Base-by-base conservation (phyloP, 2,113 vertebrate species). In the Sapajus apella region DNA sequence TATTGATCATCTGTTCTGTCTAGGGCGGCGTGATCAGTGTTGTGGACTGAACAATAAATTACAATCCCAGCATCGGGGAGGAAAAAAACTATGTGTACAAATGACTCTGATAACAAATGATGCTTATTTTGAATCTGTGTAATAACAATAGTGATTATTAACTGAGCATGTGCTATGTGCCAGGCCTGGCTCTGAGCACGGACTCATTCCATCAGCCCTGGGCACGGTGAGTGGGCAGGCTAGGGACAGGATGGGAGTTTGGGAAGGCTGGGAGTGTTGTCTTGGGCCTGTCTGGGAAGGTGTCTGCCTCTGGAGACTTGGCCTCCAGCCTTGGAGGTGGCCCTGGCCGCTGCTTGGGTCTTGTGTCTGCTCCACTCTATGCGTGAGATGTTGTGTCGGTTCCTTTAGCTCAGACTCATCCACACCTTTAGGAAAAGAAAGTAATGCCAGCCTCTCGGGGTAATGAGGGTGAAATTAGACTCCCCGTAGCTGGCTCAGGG, bases 141-240 rank as follows among this genome's bases (percentile, higher is more conserved):
- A 20, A 25, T 37, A 5, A 40, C 45, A 12, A 6, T 14, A 27
- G 72, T 55, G 12, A 52, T 3, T 1, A 3, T 27, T 68, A 52
- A 25, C 56, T 6, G 82, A 84, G 68, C 21, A 10, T 37, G 8
- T 7, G 58, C 37, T 21, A 1, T 11, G 5, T 16, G 30, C 47
- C 37, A 1, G 40, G n/a, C 50, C 18, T 0, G 1, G 47, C 45
- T 9, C 30, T 56, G 8, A 55, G n/a, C 23, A 20, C 16, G 20
- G 21, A 0, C 35, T 43, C 11, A 0, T 61, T 50, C 27, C 70
- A 27, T 25, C 16, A 25, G 61, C 61, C 77, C 6, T 0, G 1
- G 14, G 32, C 10, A 18, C 35, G 40, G 73, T 2, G 11, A 3
- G 18, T 25, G 68, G 52, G n/a, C 64, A 14, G 27, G 3, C 32